Evolutionary conservation across 1,140 invertebrate species (phyloP), one percentile per base, ranked within the genome.

Genomic region (Drepana arcuata): DNA sequence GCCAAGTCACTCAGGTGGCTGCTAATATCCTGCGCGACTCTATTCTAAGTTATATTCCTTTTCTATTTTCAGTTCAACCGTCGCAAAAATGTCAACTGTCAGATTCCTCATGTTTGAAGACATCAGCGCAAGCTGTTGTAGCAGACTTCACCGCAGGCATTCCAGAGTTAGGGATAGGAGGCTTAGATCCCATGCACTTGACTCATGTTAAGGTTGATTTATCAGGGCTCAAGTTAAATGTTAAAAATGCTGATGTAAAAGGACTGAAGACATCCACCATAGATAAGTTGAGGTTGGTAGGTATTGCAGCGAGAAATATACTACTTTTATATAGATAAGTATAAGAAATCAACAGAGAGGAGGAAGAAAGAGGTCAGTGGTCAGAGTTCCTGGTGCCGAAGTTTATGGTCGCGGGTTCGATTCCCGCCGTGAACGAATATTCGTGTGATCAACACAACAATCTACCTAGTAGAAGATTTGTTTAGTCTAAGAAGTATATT

Each of bases 251-350:
- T 4, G 16, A 40, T 0, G 39, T 68, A 7, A 57, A 41, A 11
- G 64, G 68, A 4, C 25, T 66, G n/a, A 55, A 47, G 16, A 42
- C 48, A 7, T 10, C 53, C 7, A 21, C 50, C 4, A 40, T 71
- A 35, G 54, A 63, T 11, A 53, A 53, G 21, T 25, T 63, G 2
- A 56, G 37, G 67, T 68, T n/a, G 41, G 43, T 56, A 12, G n/a
- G n/a, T n/a, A n/a, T n/a, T n/a, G n/a, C n/a, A n/a, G n/a, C n/a
- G n/a, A n/a, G n/a, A n/a, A n/a, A n/a, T n/a, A n/a, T n/a, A n/a
- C n/a, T n/a, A n/a, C n/a, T n/a, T n/a, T n/a, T n/a, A n/a, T n/a
- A n/a, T n/a, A n/a, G n/a, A n/a, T n/a, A n/a, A n/a, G n/a, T n/a
- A n/a, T n/a, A n/a, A n/a, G n/a, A n/a, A n/a, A n/a, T n/a, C n/a